Conservation (phyloP, 2,797 vertebrate genomes). For the Emys orbicularis region DNA sequence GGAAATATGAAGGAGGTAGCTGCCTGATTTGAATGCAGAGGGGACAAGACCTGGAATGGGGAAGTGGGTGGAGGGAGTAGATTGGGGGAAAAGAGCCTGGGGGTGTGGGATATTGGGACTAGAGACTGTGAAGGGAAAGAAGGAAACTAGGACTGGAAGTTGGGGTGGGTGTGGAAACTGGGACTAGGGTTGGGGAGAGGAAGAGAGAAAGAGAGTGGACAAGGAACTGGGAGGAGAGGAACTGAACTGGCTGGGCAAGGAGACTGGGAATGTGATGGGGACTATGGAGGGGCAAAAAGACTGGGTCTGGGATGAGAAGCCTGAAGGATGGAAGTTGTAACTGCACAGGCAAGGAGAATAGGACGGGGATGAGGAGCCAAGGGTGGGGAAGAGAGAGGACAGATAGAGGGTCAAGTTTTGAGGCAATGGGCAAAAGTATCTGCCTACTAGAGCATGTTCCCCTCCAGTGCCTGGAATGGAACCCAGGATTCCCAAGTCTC, state of each 20-base stretch:
- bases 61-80: neutral
- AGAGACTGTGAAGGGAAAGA: too few relatives aligned
- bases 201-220: neutral
- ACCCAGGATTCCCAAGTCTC: neutral
- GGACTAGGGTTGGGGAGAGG: neutral
- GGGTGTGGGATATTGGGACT: neutral
- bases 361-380: neutral
- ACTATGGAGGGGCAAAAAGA: neutral
- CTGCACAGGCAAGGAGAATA: neutral
- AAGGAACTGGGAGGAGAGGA: neutral
- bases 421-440: neutral
- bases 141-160: too few relatives aligned
- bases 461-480: neutral
- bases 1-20: neutral
- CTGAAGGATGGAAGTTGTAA: neutral
- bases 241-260: neutral
- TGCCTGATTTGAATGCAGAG: neutral
- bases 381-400: neutral
- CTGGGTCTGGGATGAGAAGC: neutral
- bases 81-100: neutral
- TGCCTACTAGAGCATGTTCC: neutral
- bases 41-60: neutral
- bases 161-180: too few relatives aligned
- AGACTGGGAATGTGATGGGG: neutral
- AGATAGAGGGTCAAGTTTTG: neutral